These are phyloP conservation scores for Cheilosia pagana DNA, from an alignment of 2,888 invertebrate genomes.

Conservation along the genomic window DNA sequence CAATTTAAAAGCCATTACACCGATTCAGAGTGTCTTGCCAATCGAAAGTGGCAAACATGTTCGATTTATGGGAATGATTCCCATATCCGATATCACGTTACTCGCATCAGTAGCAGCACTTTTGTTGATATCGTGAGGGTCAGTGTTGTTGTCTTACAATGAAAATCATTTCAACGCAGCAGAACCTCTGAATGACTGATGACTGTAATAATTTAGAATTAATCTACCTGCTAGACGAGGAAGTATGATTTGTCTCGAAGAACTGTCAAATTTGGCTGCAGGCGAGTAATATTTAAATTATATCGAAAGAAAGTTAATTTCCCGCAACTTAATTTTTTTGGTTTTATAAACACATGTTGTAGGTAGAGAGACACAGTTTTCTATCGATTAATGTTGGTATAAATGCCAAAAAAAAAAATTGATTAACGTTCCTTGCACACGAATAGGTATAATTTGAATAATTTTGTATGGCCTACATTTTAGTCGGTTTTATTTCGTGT, in stretches of 20 bases:
- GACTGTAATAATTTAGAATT: not conserved
- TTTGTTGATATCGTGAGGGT: not conserved
- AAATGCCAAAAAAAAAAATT: conserved; percentile 21
- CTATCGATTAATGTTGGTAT: conserved; percentile 13
- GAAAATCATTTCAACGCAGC: conserved; percentile 10
- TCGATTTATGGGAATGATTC: conserved; percentile 30
- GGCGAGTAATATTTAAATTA: conserved; percentile 5
- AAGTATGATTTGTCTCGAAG: not conserved
- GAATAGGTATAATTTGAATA: conserved; percentile 41
- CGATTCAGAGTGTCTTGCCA: conserved; percentile 19
- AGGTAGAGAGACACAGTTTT: not conserved
- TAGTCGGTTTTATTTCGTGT: not conserved
- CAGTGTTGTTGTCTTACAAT: conserved; percentile 11
- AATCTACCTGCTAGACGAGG: not conserved
- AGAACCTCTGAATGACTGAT: conserved; percentile 5
- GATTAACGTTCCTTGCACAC: conserved; percentile 11
- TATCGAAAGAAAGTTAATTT: conserved; percentile 14
- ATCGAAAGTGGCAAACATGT: conserved; percentile 45
- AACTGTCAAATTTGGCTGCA: conserved; percentile 8
- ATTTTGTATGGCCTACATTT: conserved; percentile 29
- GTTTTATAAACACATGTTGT: conserved; percentile 2
- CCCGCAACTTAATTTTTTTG: conserved; percentile 15
- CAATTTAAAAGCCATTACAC: conserved; percentile 58
- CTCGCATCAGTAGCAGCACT: not conserved
- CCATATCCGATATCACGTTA: not conserved